Conservation (phyloP, 2,888 invertebrate genomes). For the Tetragonisca angustula region DNA sequence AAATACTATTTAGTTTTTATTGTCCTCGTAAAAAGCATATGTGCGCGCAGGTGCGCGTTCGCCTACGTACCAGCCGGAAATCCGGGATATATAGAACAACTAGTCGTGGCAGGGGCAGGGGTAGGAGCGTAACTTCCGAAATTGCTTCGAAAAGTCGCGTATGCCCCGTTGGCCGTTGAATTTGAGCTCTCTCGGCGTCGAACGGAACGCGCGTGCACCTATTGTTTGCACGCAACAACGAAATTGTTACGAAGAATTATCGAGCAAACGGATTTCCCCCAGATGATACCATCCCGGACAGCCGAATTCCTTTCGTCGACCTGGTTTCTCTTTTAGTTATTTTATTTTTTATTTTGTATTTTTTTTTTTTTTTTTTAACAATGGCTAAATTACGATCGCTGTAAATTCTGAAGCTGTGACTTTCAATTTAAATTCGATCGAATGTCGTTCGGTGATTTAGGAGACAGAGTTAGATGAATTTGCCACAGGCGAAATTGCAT, state of each 20-base stretch:
- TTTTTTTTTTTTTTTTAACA: no score
- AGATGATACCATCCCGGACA: background rate
- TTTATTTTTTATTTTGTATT: no score
- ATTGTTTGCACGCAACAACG: slow-evolving; percentile 7
- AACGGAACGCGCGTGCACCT: background rate
- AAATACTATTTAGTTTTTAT: slow-evolving; percentile 76
- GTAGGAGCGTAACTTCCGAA: slow-evolving; percentile 67
- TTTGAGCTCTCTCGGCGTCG: background rate
- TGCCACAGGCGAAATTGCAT: no score
- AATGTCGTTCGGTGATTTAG: no score
- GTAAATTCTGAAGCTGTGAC: background rate
- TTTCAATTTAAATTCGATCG: slow-evolving; percentile 4
- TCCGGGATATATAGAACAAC: slow-evolving; percentile 40
- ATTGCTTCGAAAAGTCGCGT: slow-evolving; percentile 70
- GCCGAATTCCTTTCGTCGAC: background rate
- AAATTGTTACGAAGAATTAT: slow-evolving; percentile 9
- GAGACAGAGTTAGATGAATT: no score
- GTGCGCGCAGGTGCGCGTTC: slow-evolving; percentile 48
- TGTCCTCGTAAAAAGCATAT: slow-evolving; percentile 74
- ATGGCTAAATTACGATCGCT: background rate
- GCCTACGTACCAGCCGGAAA: slow-evolving; percentile 44
- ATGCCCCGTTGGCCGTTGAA: slow-evolving; percentile 10
- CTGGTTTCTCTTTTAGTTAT: background rate
- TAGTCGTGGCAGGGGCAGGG: background rate
- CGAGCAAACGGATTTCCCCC: background rate